These are phyloP conservation scores for Notamacropus eugenii DNA, from an alignment of 2,797 vertebrate genomes.

Conservation along the genomic window DNA sequence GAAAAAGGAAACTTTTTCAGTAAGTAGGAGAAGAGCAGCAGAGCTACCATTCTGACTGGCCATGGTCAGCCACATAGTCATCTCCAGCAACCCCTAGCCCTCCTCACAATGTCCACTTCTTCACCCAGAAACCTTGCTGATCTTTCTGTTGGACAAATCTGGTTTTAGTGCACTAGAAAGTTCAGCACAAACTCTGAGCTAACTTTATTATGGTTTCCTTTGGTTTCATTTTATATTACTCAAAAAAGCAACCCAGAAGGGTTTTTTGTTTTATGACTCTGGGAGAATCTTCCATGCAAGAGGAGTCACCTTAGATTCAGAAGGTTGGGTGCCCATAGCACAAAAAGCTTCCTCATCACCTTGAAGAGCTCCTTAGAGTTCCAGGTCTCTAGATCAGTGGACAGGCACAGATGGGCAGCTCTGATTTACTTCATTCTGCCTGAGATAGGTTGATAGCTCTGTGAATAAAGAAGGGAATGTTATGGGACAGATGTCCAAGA, in stretches of 20 bases:
- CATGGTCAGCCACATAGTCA: neutral
- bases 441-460: neutral
- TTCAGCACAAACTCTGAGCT: neutral
- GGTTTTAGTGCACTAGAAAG: neutral
- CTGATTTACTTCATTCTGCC: neutral
- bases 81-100: neutral
- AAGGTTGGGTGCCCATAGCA: neutral
- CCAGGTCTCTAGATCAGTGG: neutral
- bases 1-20: neutral
- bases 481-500: conserved; percentile 1
- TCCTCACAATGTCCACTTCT: neutral
- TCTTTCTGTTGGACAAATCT: neutral
- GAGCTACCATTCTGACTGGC: neutral
- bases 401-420: neutral
- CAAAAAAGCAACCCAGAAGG: neutral
- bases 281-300: neutral
- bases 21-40: neutral
- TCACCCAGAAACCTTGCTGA: neutral
- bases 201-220: neutral
- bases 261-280: neutral
- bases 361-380: neutral
- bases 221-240: neutral
- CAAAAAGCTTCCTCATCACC: neutral
- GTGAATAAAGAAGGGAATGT: neutral
- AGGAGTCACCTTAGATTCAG: neutral